A percentile compares a stretch with the other conserved stretches of the same genome.
Evolutionary conservation across 2,113 vertebrate genomes (phyloP).

Genomic region (Hymenochirus boettgeri): DNA sequence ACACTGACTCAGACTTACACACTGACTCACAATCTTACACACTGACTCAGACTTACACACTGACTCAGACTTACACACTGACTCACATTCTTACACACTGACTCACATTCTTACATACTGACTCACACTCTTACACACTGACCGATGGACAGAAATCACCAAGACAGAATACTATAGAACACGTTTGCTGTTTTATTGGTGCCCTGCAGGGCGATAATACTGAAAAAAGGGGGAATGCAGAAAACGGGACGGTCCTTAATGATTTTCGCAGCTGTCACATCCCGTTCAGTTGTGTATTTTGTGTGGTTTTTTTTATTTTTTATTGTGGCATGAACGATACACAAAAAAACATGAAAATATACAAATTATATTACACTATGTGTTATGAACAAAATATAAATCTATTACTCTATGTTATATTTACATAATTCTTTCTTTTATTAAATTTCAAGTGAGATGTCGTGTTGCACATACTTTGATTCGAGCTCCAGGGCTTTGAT

Average conservation of each 20-base stretch:
- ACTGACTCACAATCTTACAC: no score
- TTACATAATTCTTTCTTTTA: constrained; percentile 96
- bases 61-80: no score
- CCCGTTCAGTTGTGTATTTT: background rate
- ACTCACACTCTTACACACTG: background rate
- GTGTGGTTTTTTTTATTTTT: constrained; percentile 56
- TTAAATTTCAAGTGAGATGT: constrained; percentile 99
- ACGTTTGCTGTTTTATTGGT: constrained; percentile 99
- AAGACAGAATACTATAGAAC: constrained; percentile 78
- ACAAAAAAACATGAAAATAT: constrained; percentile 99
- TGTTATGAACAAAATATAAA: constrained; percentile 99
- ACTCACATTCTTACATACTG: no score
- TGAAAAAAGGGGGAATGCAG: constrained; percentile 94
- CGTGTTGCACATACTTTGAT: constrained; percentile 90
- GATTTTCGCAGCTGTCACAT: no score
- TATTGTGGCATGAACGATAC: constrained; percentile 99
- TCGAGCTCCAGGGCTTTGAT: constrained; percentile 98
- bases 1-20: no score
- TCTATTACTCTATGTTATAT: constrained; percentile 99
- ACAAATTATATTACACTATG: constrained; percentile 99
- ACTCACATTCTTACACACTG: no score
- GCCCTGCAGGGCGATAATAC: constrained; percentile 98
- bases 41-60: no score
- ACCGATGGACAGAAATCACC: constrained; percentile 75
- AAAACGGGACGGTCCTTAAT: constrained; percentile 86